Percentiles rank a stretch among this genome's conserved stretches.
phyloP scores from a whole-genome alignment of 2,797 vertebrate species.

The Odontamblyopus lacepedii region DNA sequence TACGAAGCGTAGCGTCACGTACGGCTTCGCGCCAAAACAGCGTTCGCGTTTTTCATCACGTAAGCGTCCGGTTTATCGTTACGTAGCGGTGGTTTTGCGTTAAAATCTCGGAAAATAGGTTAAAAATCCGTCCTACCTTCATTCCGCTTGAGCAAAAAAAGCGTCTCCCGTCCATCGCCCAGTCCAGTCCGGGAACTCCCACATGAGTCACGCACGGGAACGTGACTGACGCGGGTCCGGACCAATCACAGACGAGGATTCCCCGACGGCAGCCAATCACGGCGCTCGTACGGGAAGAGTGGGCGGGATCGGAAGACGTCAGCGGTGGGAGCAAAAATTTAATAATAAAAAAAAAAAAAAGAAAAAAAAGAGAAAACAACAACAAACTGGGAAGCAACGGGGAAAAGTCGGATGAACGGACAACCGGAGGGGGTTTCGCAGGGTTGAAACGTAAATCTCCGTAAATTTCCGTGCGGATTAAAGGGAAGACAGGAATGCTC shows the following conservation, averaged over 20 bases:
- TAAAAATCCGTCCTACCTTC: slow-evolving; percentile 61
- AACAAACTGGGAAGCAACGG: slow-evolving; percentile 17
- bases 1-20: neutral
- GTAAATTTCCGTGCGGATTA: neutral
- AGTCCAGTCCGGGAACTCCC: slow-evolving; percentile 60
- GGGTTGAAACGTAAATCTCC: too few relatives aligned
- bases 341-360: neutral
- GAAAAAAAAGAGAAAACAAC: slow-evolving; percentile 9
- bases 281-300: neutral
- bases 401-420: slow-evolving; percentile 29
- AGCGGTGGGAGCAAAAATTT: neutral
- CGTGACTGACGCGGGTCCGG: slow-evolving; percentile 32
- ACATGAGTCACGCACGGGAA: slow-evolving; percentile 51
- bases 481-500: neutral
- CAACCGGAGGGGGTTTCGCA: too few relatives aligned
- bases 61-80: accelerated
- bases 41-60: too few relatives aligned
- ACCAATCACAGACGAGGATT: slow-evolving; percentile 54
- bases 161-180: slow-evolving; percentile 56
- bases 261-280: slow-evolving; percentile 51
- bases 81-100: neutral
- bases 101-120: neutral
- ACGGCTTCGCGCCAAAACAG: neutral
- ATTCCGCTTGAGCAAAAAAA: slow-evolving; percentile 29
- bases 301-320: neutral